Conservation (phyloP, 2,888 invertebrate species). For the Geophilus truncorum region DNA sequence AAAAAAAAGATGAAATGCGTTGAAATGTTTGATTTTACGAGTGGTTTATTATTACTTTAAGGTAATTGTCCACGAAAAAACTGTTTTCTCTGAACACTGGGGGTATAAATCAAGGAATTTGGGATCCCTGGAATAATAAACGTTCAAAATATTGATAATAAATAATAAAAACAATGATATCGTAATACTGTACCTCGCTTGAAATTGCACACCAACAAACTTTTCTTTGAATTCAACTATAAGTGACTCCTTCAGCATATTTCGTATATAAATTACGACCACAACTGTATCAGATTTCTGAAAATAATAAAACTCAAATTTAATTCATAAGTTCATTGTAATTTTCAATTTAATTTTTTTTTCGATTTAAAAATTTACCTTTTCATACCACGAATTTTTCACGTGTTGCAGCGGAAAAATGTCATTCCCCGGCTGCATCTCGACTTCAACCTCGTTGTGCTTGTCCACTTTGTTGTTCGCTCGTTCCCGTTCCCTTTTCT, state of each 20-base stretch:
- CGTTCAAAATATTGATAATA: not conserved
- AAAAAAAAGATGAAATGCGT: not conserved
- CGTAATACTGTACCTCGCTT: not conserved
- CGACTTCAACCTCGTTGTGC: not conserved
- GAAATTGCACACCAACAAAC: not conserved
- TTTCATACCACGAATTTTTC: slow-evolving; percentile 22
- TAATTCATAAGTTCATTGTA: not conserved
- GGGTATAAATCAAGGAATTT: slow-evolving; percentile 5
- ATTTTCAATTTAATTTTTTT: too few species aligned
- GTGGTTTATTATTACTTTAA: not conserved
- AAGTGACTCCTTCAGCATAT: not conserved
- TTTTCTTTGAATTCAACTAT: not conserved
- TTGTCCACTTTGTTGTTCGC: not conserved
- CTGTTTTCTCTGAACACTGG: not conserved
- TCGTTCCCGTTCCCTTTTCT: not conserved
- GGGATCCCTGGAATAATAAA: not conserved
- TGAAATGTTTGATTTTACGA: not conserved
- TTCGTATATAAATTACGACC: not conserved
- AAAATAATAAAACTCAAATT: not conserved
- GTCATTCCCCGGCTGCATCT: not conserved
- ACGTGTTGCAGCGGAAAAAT: not conserved
- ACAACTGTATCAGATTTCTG: not conserved
- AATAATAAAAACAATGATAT: not conserved
- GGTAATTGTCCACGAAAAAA: not conserved
- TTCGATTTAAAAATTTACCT: not conserved